These are phyloP conservation scores for Drosophila erecta DNA, from an alignment of 1,140 invertebrate species.

Conservation along the genomic window DNA sequence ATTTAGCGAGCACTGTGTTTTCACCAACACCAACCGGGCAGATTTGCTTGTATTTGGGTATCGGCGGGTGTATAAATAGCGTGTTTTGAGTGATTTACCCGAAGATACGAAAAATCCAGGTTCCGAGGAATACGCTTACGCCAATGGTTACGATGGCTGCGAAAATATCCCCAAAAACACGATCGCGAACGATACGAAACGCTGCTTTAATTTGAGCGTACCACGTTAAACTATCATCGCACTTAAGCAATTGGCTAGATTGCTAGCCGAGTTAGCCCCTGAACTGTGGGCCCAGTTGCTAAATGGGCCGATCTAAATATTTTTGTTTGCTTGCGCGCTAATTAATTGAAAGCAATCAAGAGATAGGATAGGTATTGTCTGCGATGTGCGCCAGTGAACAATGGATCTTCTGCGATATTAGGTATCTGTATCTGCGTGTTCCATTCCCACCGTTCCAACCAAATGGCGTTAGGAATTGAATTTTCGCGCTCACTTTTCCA, in stretches of 20 bases:
- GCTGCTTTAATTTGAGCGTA: constrained; percentile 23
- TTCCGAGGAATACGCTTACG: constrained; percentile 19
- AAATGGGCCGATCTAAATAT: constrained; percentile 15
- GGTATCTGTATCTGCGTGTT: constrained; percentile 15
- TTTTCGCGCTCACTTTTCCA: constrained; percentile 10
- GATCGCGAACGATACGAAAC: constrained; percentile 30
- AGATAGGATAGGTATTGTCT: constrained; percentile 6
- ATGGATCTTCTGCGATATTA: constrained; percentile 21
- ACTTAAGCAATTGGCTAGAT: constrained; percentile 34
- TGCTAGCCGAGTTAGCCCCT: constrained; percentile 29
- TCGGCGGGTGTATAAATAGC: constrained; percentile 17
- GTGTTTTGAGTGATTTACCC: constrained; percentile 39
- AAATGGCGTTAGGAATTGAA: constrained; percentile 21
- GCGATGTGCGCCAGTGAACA: constrained; percentile 2
- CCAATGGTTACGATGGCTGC: no score
- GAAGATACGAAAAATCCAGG: constrained; percentile 15
- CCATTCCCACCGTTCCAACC: constrained; percentile 1
- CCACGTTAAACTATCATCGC: constrained; percentile 38
- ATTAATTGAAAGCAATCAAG: constrained; percentile 21
- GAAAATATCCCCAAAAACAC: constrained; percentile 4
- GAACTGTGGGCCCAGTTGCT: neutral
- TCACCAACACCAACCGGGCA: constrained; percentile 8
- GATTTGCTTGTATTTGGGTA: neutral
- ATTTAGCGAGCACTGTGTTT: constrained; percentile 30
- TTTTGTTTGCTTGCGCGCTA: constrained; percentile 20